These are phyloP conservation scores for Proterorhinus semilunaris DNA, from an alignment of 2,113 vertebrate species.

Conservation along the genomic window DNA sequence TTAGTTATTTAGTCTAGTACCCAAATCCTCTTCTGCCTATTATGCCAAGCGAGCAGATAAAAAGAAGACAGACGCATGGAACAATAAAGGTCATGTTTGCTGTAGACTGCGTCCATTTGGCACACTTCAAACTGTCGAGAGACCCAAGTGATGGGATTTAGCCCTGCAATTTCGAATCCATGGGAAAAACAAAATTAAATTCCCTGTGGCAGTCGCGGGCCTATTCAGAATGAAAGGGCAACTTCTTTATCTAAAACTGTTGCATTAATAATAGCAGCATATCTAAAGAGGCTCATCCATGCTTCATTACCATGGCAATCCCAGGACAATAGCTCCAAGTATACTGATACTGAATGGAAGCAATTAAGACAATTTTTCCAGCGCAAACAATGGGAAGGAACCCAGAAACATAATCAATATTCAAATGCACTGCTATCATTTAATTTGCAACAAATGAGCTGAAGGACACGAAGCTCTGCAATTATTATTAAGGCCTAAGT, in stretches of 20 bases:
- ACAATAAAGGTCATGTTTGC: conserved; percentile 33
- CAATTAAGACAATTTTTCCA: conserved; percentile 67
- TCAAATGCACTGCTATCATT: conserved; percentile 71
- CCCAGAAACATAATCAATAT: conserved; percentile 67
- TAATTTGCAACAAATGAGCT: conserved; percentile 62
- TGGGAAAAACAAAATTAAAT: conserved; percentile 30
- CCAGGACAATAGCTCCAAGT: conserved; percentile 64
- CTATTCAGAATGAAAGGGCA: conserved; percentile 56
- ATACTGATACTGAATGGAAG: conserved; percentile 56
- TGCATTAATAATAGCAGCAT: conserved; percentile 55
- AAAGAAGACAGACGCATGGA: conserved; percentile 35
- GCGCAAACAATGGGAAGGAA: conserved; percentile 62
- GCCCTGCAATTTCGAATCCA: conserved; percentile 24
- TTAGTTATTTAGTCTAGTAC: background rate
- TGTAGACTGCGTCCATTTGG: conserved; percentile 15
- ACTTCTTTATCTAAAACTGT: conserved; percentile 57
- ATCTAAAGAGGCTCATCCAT: conserved; percentile 63
- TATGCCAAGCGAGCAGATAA: conserved; percentile 36
- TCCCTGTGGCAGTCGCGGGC: conserved; percentile 33
- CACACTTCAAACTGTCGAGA: conserved; percentile 28
- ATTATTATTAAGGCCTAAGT: conserved; percentile 46
- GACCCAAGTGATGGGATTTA: conserved; percentile 19
- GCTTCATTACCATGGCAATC: conserved; percentile 68
- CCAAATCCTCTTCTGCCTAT: conserved; percentile 23
- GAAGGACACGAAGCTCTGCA: conserved; percentile 60